Evolutionary conservation across 2,113 vertebrate species (phyloP), one percentile per base, ranked within the genome.

Genomic region (Arvicanthis niloticus): DNA sequence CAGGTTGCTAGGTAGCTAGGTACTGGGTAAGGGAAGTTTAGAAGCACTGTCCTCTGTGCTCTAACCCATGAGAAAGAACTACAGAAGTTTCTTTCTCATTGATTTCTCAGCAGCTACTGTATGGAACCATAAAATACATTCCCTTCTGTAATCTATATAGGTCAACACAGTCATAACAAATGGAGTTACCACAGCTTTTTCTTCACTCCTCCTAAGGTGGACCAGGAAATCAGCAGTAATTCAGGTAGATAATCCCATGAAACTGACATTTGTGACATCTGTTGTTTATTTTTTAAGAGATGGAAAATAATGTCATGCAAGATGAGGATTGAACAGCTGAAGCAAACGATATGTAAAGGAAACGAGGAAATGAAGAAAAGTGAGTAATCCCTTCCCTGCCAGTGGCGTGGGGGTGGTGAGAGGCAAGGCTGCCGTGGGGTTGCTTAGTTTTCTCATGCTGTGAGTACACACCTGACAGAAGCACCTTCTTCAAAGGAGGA

Each of bases 281-380:
- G 95, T 96, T 95, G 88, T 91, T 85, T 96, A 56, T 82, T 96
- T 97, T 97, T 96, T 98, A 98, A 99, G 99, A 99, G 99, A 93
- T 99, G 99, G 99, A 99, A 99, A 99, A 99, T 99, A 95, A 99
- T 99, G 99, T 99, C 99, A 45, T 99, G 99, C 97, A 99, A 99
- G 98, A 99, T 99, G 99, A 99, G 99, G 98, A 99, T 99, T 93
- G 99, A 99, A 96, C 99, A 99, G 97, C 98, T 99, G 96, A 99
- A 99, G 97, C 99, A 99, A 97, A 99, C 99, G 19, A 99, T 99
- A 78, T 99, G 98, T 97, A 99, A 98, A 97, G 99, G 99, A 95
- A 99, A 99, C 58, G 99, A 99, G 96, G 99, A 99, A 97, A 99
- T 99, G 96, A 99, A 99, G 97, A 99, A 97, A 96, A 98, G 99